These are phyloP conservation scores for Hirtodrosophila confusa DNA, from an alignment of 2,888 invertebrate genomes.

Conservation along the genomic window DNA sequence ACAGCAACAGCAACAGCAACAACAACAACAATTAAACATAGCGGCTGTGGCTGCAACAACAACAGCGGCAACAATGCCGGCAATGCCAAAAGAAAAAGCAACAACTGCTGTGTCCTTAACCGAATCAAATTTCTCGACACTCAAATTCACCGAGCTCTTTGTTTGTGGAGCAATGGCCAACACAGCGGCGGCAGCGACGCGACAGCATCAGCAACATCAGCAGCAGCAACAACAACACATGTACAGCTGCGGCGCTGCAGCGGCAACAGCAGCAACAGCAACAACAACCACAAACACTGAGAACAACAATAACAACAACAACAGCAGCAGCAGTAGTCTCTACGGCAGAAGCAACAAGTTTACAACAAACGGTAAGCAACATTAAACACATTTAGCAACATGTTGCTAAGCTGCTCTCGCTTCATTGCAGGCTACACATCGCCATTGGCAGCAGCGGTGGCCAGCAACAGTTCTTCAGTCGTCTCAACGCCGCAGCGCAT, in stretches of 20 bases:
- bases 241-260: constrained; percentile 51
- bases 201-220: constrained; percentile 59
- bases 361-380: constrained; percentile 71
- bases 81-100: constrained; percentile 84
- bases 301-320: constrained; percentile 58
- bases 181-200: constrained; percentile 53
- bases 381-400: constrained; percentile 39
- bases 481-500: constrained; percentile 66
- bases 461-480: constrained; percentile 67
- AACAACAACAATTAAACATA: constrained; percentile 34
- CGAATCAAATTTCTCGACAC: constrained; percentile 81
- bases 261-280: constrained; percentile 25
- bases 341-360: constrained; percentile 65
- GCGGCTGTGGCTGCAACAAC: constrained; percentile 40
- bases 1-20: constrained; percentile 30
- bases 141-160: constrained; percentile 78
- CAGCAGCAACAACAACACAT: constrained; percentile 61
- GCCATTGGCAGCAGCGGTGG: constrained; percentile 78
- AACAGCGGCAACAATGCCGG: constrained; percentile 82
- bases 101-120: constrained; percentile 81
- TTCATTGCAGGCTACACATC: constrained; percentile 75
- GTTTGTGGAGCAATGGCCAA: constrained; percentile 64
- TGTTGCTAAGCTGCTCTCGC: constrained; percentile 38
- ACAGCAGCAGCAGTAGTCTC: constrained; percentile 44
- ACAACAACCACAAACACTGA: constrained; percentile 32